These are phyloP conservation scores for Oligia latruncula DNA, from an alignment of 2,888 invertebrate genomes.

Conservation along the genomic window DNA sequence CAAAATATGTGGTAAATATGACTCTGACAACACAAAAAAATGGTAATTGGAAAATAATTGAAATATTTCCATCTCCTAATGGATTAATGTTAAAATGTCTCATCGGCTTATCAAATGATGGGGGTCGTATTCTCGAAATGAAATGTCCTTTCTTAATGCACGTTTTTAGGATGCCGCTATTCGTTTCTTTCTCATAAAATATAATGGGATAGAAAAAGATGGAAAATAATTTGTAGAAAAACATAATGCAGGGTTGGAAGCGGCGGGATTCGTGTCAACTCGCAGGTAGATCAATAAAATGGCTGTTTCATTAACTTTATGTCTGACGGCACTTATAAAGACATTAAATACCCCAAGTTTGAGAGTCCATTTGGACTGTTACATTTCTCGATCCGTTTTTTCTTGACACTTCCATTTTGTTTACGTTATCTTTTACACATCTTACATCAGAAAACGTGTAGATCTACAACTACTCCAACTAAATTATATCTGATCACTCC, in stretches of 20 bases:
- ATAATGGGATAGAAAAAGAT: constrained; percentile 70
- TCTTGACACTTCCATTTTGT: constrained; percentile 66
- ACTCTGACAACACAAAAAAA: constrained; percentile 57
- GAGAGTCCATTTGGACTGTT: constrained; percentile 76
- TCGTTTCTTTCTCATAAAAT: constrained; percentile 68
- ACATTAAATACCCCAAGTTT: constrained; percentile 85
- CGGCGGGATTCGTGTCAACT: constrained; percentile 84
- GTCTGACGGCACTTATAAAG: constrained; percentile 89
- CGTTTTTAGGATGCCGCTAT: constrained; percentile 72
- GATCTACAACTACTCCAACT: constrained; percentile 24
- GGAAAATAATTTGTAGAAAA: constrained; percentile 85
- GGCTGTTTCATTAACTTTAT: constrained; percentile 87
- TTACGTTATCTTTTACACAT: constrained; percentile 72
- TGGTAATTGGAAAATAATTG: constrained; percentile 76
- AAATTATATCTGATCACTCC: constrained; percentile 42
- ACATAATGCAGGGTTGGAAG: constrained; percentile 86
- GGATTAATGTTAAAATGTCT: constrained; percentile 87
- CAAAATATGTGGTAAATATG: constrained; percentile 13
- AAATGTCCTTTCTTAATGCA: constrained; percentile 85
- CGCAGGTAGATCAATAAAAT: constrained; percentile 89
- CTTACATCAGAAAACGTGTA: constrained; percentile 58
- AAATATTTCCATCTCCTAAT: constrained; percentile 81
- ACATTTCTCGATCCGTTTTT: constrained; percentile 68
- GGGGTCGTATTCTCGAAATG: constrained; percentile 85
- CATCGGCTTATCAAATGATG: constrained; percentile 88